phyloP scores from a whole-genome alignment of 53 echinoderm and acorn worm genomes.

The Echinarachnius parma region DNA sequence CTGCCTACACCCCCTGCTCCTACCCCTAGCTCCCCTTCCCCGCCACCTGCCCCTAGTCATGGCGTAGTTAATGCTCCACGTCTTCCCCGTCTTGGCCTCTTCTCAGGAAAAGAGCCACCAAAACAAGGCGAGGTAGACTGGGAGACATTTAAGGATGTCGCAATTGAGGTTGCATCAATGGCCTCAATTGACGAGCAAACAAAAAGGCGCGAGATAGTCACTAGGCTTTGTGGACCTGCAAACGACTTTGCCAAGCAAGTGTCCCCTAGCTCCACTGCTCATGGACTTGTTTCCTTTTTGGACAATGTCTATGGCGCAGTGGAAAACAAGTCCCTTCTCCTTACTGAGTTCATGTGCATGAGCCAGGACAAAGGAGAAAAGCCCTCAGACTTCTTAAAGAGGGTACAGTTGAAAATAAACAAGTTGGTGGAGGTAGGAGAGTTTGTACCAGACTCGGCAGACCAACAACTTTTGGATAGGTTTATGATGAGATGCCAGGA shows the following conservation, averaged over 20 bases:
- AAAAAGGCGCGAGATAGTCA: not conserved
- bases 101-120: conserved; percentile 1
- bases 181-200: not conserved
- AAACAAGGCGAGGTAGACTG: conserved; percentile 21
- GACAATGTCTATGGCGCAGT: not conserved
- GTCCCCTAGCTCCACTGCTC: not conserved
- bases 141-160: conserved; percentile 11
- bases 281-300: not conserved
- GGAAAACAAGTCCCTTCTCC: conserved; percentile 10
- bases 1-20: too few relatives aligned
- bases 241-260: conserved; percentile 25
- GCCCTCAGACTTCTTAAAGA: conserved; percentile 22
- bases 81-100: not conserved
- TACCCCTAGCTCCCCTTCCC: too few relatives aligned
- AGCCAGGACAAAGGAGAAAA: not conserved
- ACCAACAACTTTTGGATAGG: conserved; percentile 1
- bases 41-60: too few relatives aligned
- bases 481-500: conserved; percentile 17
- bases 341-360: conserved; percentile 12
- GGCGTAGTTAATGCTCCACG: not conserved
- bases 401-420: not conserved
- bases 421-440: conserved; percentile 8
- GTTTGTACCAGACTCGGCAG: not conserved
- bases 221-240: not conserved
- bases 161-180: not conserved